These are phyloP conservation scores for Bombus sylvicola DNA, from an alignment of 1,140 invertebrate species.

Conservation along the genomic window DNA sequence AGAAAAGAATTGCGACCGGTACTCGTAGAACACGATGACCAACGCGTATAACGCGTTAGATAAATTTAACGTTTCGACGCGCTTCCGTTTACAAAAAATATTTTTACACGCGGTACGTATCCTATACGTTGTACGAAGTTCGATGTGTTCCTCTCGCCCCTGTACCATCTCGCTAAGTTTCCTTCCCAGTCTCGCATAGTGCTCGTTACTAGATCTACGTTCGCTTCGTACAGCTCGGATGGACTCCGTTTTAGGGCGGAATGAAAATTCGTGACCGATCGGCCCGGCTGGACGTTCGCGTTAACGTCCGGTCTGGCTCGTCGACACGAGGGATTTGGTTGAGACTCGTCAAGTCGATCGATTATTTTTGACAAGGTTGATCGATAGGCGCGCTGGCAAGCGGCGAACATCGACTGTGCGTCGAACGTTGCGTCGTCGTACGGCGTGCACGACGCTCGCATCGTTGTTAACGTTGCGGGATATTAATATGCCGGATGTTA, in stretches of 20 bases:
- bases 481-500: constrained; percentile 6
- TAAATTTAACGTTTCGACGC: too few relatives aligned
- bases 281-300: constrained; percentile 73
- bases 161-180: neutral
- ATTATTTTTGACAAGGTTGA: constrained; percentile 78
- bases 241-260: constrained; percentile 53
- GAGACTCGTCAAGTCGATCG: constrained; percentile 79
- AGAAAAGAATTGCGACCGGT: fast-evolving
- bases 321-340: constrained; percentile 55
- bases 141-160: too few relatives aligned
- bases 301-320: constrained; percentile 71
- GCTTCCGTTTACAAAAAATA: too few relatives aligned
- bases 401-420: constrained; percentile 64
- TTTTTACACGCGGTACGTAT: too few relatives aligned
- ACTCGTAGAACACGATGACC: too few relatives aligned
- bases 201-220: neutral
- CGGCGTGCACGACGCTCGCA: constrained; percentile 12
- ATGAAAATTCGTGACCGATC: constrained; percentile 66
- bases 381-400: constrained; percentile 69
- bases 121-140: too few relatives aligned
- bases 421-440: constrained; percentile 40
- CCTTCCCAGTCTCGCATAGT: neutral
- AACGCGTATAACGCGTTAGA: too few relatives aligned
- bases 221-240: neutral
- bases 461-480: constrained; percentile 15